phyloP scores from a whole-genome alignment of 2,888 invertebrate species.

The Trissolcus japonicus region DNA sequence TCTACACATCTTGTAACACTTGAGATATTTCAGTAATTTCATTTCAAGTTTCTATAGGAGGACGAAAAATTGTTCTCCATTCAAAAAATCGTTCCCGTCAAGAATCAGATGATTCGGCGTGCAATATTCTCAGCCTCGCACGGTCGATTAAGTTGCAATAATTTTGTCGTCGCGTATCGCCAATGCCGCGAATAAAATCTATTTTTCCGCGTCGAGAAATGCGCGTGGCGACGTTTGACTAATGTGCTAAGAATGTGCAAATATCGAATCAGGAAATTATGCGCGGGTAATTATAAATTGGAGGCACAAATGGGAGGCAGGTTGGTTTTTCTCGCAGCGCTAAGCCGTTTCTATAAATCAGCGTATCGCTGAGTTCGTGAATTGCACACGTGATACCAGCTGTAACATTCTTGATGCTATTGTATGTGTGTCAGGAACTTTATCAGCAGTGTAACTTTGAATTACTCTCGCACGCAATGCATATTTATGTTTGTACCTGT shows the following conservation, averaged over 20 bases:
- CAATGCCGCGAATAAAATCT: no score
- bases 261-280: constrained; percentile 52
- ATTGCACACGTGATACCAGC: constrained; percentile 42
- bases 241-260: constrained; percentile 34
- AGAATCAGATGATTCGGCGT: no score
- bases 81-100: no score
- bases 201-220: constrained; percentile 4
- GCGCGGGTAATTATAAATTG: constrained; percentile 52
- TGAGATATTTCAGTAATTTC: no score
- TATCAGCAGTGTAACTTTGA: constrained; percentile 53
- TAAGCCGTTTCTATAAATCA: constrained; percentile 54
- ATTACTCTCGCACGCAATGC: constrained; percentile 43
- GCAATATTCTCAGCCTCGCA: constrained; percentile 14
- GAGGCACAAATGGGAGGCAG: constrained; percentile 39
- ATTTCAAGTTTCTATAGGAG: no score
- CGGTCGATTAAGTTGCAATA: constrained; percentile 43
- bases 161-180: constrained; percentile 13
- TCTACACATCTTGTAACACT: no score
- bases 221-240: constrained; percentile 16
- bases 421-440: constrained; percentile 53
- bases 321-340: constrained; percentile 38
- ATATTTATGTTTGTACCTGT: constrained; percentile 52
- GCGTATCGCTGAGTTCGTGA: constrained; percentile 41
- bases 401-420: constrained; percentile 48
- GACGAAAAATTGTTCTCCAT: no score